Conservation (phyloP, 2,113 vertebrate species). For the Larimichthys polyactis region DNA sequence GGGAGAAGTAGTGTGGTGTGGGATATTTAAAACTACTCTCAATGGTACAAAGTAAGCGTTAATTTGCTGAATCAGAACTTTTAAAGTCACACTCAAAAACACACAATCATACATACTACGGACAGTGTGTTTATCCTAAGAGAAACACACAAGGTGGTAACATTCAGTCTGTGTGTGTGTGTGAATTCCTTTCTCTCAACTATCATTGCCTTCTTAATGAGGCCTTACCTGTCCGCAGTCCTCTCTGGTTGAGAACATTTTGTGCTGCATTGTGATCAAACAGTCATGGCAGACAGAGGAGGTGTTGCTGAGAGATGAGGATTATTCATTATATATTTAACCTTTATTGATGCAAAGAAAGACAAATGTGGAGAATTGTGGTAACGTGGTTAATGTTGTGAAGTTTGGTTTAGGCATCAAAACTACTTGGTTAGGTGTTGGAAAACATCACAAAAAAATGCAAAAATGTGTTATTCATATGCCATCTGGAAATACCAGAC, state of each 20-base stretch:
- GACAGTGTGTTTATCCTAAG: not conserved
- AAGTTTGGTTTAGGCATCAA: too few species aligned
- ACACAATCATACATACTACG: not conserved
- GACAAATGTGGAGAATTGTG: too few species aligned
- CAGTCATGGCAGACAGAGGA: not conserved
- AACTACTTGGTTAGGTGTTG: too few species aligned
- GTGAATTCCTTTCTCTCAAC: not conserved
- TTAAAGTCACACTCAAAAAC: not conserved
- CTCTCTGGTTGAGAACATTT: conserved; percentile 13
- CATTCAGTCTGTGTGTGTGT: not conserved
- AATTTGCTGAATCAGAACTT: too few species aligned
- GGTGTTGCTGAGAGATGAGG: too few species aligned
- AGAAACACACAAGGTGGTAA: not conserved
- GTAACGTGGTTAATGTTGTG: too few species aligned
- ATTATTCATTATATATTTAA: not conserved
- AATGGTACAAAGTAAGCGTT: too few species aligned
- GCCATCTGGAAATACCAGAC: too few species aligned
- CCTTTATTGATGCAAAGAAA: not conserved
- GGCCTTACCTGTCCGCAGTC: conserved; percentile 1
- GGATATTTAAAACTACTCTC: not conserved
- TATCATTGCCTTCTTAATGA: conserved; percentile 30
- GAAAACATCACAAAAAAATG: too few species aligned
- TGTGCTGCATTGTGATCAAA: conserved; percentile 13
- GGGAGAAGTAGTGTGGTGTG: not conserved
- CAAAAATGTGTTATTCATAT: too few species aligned